These are phyloP conservation scores for Blastobasis adustella DNA, from an alignment of 2,888 invertebrate species.

Conservation along the genomic window DNA sequence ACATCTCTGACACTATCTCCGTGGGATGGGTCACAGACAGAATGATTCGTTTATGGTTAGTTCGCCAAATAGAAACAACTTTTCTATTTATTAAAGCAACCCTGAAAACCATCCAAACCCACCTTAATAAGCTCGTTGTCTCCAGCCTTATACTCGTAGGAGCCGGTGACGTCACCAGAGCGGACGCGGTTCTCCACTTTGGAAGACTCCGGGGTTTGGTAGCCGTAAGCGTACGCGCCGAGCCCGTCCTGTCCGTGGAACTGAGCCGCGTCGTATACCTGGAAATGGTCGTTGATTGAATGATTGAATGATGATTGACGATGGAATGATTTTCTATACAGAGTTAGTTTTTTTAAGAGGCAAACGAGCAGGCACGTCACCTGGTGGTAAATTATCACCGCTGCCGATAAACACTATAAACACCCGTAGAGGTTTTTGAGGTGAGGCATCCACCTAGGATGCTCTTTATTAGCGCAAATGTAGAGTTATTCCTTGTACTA, in stretches of 20 bases:
- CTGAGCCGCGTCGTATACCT: slow-evolving; percentile 80
- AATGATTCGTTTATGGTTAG: too few species aligned
- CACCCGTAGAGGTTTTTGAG: too few species aligned
- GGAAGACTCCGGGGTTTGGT: slow-evolving; percentile 82
- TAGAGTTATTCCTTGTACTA: too few species aligned
- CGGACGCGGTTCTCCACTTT: slow-evolving; percentile 81
- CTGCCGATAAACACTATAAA: not conserved
- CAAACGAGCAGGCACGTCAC: not conserved
- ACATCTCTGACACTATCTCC: too few species aligned
- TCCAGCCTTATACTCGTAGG: slow-evolving; percentile 79
- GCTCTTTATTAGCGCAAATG: too few species aligned
- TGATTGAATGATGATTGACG: too few species aligned
- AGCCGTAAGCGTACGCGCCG: slow-evolving; percentile 83
- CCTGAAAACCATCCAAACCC: slow-evolving; percentile 2
- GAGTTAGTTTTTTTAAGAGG: not conserved
- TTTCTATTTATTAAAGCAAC: too few species aligned
- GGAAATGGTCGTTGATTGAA: slow-evolving; percentile 1
- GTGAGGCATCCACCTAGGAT: too few species aligned
- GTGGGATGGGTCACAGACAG: too few species aligned
- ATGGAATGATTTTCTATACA: not conserved
- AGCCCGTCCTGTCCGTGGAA: slow-evolving; percentile 83
- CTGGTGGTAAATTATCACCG: not conserved
- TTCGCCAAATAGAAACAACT: too few species aligned
- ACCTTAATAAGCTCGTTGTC: slow-evolving; percentile 76
- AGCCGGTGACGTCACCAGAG: slow-evolving; percentile 80